Conservation (phyloP, 2,797 vertebrate species). For the Momotus momota region DNA sequence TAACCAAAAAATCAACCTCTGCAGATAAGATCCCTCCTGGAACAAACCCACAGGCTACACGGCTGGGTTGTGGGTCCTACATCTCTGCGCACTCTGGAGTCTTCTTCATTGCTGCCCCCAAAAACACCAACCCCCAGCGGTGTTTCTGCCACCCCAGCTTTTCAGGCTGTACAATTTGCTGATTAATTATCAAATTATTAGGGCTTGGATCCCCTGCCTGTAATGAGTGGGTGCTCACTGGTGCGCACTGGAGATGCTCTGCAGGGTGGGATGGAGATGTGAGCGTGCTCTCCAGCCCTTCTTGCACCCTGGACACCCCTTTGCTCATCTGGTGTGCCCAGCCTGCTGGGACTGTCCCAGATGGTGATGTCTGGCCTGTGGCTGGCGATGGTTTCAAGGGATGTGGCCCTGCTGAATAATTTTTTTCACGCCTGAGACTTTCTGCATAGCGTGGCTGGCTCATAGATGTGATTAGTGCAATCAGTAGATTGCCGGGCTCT, state of each 20-base stretch:
- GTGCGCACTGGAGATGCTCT: fast-evolving
- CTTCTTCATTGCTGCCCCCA: neutral
- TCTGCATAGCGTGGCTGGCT: neutral
- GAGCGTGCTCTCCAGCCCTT: neutral
- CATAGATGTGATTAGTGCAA: neutral
- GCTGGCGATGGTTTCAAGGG: neutral
- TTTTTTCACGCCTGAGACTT: neutral
- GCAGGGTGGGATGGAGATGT: fast-evolving
- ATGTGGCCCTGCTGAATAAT: neutral
- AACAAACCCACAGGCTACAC: fast-evolving
- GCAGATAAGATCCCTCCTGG: neutral
- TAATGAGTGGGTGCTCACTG: neutral
- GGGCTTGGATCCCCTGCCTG: neutral
- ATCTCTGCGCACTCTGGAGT: neutral
- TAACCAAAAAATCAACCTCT: neutral
- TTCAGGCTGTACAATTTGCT: neutral
- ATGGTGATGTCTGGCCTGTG: neutral
- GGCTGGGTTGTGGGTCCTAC: neutral
- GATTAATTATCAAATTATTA: neutral
- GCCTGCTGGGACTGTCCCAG: neutral
- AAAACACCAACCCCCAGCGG: neutral
- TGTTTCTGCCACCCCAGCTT: neutral
- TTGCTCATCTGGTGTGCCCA: neutral
- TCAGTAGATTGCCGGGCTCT: neutral
- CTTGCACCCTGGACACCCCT: neutral